Evolutionary conservation across 2,888 invertebrate species (phyloP).

Genomic region (Plebejus anna): DNA sequence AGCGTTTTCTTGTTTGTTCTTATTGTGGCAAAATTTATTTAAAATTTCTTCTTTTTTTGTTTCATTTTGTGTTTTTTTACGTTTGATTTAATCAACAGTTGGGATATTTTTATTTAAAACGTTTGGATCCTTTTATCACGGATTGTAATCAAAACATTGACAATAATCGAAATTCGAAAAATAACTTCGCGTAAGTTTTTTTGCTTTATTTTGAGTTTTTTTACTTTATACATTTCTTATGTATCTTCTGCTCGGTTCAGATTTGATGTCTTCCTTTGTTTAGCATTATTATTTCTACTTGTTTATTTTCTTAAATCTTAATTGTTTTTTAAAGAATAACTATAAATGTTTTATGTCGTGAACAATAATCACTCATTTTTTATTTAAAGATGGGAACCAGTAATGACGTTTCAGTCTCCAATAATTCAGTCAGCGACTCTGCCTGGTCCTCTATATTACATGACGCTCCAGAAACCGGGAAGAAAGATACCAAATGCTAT

Average conservation of each 20-base stretch:
- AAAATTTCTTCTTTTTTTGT: neutral
- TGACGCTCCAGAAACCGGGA: slow-evolving; percentile 80
- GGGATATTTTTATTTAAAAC: neutral
- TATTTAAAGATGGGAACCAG: slow-evolving; percentile 62
- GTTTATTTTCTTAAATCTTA: neutral
- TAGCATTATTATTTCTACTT: neutral
- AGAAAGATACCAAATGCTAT: slow-evolving; percentile 73
- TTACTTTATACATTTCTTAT: neutral
- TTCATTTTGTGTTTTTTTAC: neutral
- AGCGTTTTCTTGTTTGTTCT: too few relatives aligned
- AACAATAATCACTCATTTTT: neutral
- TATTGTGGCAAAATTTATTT: neutral
- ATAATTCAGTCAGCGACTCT: slow-evolving; percentile 57
- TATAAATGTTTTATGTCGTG: neutral
- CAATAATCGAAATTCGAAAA: neutral
- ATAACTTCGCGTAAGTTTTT: neutral
- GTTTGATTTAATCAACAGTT: slow-evolving; percentile 43
- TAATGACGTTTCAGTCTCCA: slow-evolving; percentile 59
- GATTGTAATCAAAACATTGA: neutral
- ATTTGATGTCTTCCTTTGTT: neutral
- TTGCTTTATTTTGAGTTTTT: slow-evolving; percentile 12
- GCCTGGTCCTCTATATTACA: slow-evolving; percentile 81
- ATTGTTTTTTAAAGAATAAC: neutral
- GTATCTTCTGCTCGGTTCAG: too few relatives aligned
- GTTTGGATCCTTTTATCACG: neutral